These are phyloP conservation scores for Pycnomerus fuliginosus DNA, from an alignment of 2,888 invertebrate species.

Conservation along the genomic window DNA sequence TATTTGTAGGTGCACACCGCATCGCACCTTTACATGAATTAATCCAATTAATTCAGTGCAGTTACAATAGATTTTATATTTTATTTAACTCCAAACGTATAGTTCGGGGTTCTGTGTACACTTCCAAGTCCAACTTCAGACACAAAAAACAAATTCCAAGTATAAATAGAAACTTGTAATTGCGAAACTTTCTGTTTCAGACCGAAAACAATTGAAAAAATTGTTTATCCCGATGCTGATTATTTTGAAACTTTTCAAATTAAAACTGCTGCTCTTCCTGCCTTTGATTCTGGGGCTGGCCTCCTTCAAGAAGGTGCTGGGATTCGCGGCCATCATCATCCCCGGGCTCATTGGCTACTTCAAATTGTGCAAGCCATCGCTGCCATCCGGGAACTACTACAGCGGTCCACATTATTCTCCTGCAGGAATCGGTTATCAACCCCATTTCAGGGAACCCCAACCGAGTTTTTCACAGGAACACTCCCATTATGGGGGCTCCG, in stretches of 20 bases:
- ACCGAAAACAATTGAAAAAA: conserved; percentile 78
- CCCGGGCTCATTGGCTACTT: conserved; percentile 84
- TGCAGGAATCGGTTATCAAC: conserved; percentile 68
- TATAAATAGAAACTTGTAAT: not conserved
- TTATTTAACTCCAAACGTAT: too few relatives aligned
- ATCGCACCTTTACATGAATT: too few relatives aligned
- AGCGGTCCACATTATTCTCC: conserved; percentile 69
- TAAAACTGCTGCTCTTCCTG: conserved; percentile 77
- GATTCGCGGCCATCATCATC: conserved; percentile 75
- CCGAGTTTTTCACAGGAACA: conserved; percentile 52
- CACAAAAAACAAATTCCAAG: not conserved
- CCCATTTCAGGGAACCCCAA: conserved; percentile 56
- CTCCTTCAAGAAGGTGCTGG: conserved; percentile 81
- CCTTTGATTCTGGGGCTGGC: conserved; percentile 81
- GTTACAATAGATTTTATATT: too few relatives aligned
- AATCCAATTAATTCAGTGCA: too few relatives aligned
- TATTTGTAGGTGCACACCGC: too few relatives aligned
- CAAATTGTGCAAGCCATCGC: conserved; percentile 76
- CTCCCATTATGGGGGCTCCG: conserved; percentile 40
- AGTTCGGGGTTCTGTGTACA: too few relatives aligned
- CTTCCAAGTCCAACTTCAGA: too few relatives aligned
- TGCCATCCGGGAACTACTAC: conserved; percentile 50
- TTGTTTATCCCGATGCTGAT: conserved; percentile 79
- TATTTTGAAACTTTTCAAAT: conserved; percentile 79
- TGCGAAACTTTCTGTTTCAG: conserved; percentile 58